Conservation (phyloP, 2,113 vertebrate genomes). For the Perognathus longimembris region DNA sequence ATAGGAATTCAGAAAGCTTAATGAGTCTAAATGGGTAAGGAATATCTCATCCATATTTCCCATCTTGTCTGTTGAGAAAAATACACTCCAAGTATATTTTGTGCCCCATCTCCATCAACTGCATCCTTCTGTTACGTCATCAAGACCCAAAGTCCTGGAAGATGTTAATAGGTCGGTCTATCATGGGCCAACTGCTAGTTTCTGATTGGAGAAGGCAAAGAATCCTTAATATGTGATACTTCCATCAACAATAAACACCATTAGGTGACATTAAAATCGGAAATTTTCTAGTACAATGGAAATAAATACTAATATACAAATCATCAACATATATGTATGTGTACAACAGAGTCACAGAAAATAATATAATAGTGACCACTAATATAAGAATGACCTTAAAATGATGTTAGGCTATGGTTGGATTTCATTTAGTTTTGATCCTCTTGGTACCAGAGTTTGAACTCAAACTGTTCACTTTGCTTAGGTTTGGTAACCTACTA, state of each 20-base stretch:
- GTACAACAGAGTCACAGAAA: background rate
- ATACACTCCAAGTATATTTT: background rate
- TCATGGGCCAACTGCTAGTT: background rate
- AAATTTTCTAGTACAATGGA: background rate
- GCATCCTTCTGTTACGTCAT: slow-evolving; percentile 12
- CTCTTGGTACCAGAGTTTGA: no score
- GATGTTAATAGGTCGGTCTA: background rate
- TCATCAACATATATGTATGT: background rate
- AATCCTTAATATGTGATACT: background rate
- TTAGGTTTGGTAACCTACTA: no score
- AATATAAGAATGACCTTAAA: background rate
- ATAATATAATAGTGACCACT: background rate
- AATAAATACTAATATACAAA: background rate
- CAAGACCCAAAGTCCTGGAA: background rate
- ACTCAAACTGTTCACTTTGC: no score
- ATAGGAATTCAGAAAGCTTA: background rate
- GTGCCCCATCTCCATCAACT: background rate
- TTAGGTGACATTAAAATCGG: background rate
- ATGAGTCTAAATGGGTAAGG: background rate
- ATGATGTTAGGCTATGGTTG: background rate
- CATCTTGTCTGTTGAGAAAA: background rate
- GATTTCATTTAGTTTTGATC: background rate
- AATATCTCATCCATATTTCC: background rate
- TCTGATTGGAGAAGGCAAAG: background rate
- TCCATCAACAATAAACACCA: background rate